A percentile compares a stretch with the other conserved stretches of the same genome.
Conservation (phyloP, 2,888 invertebrate species). For the Pardosa pseudoannulata region DNA sequence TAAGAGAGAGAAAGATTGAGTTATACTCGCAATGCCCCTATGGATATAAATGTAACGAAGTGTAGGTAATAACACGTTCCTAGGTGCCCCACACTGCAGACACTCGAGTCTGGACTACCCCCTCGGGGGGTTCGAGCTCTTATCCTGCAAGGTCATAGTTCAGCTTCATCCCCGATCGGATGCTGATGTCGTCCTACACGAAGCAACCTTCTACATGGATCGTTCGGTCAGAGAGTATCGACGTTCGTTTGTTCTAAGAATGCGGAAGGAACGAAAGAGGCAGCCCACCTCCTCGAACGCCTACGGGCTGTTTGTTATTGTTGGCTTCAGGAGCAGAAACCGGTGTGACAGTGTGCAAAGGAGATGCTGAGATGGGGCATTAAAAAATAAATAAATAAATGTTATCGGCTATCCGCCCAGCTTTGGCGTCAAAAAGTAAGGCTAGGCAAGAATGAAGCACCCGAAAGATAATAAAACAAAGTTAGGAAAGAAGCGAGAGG, state of each 20-base stretch:
- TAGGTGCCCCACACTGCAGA: too few relatives aligned
- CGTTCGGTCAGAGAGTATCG: neutral
- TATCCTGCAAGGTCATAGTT: neutral
- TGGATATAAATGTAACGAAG: neutral
- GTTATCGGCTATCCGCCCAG: neutral
- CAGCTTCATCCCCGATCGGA: neutral
- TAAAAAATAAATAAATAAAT: too few relatives aligned
- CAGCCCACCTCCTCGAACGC: slow-evolving; percentile 11
- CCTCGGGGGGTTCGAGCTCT: neutral
- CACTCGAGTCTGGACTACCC: too few relatives aligned
- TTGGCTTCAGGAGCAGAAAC: neutral
- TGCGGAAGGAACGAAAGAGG: slow-evolving; percentile 7
- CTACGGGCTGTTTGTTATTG: slow-evolving; percentile 12
- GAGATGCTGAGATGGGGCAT: neutral
- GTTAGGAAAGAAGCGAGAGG: too few relatives aligned
- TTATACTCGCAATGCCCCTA: neutral
- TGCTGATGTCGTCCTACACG: neutral
- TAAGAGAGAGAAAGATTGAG: too few relatives aligned
- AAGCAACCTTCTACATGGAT: neutral
- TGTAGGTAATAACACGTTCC: too few relatives aligned
- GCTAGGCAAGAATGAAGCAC: too few relatives aligned
- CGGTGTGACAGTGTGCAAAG: neutral
- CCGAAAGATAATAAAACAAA: too few relatives aligned
- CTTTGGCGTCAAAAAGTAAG: neutral
- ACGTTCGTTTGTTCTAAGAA: neutral